Evolutionary conservation across 2,797 vertebrate genomes (phyloP), one percentile per base, ranked within the genome.

Genomic region (Phyllotis vaccarum): DNA sequence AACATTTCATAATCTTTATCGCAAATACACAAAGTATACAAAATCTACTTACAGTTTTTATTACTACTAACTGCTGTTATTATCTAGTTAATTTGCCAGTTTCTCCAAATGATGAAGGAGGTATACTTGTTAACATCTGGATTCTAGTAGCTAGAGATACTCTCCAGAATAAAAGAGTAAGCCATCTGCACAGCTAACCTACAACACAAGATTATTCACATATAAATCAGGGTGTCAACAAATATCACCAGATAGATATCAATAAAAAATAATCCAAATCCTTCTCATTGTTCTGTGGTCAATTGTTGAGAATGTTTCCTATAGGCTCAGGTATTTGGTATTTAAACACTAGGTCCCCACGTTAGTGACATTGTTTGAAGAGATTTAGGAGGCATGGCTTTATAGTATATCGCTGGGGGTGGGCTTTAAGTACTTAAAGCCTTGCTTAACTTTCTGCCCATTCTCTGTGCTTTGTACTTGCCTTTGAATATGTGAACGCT

Each of bases 1-100:
- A 96, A 89, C 66, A 27, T 80, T 93, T 85, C 6, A 56, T 89
- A 81, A 89, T 31, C 46, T 83, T 83, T 75, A 92, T 95, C 96
- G 85, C 72, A 89, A 96, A 95, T 68, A 90, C 56, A 0, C 6
- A 12, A 94, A 96, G 86, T 93, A 91, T 82, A 31, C 62, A 74
- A 58, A 95, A 68, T 24, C 29, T 85, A n/a, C 87, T 46, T 75
- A 83, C 46, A n/a, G 7, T 85, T 89, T 13, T 88, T 52, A 78
- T 14, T 54, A 64, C 49, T 89, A 85, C 60, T 93, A 72, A 79
- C 52, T 62, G 3, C 29, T 80, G 88, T 0, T 70, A 82, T 94
- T 87, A 85, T 60, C 46, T 49, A 78, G 31, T 91, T 29, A 93
- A 24, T 85, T 21, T 79, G 83, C 91, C 16, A 2, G 9, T 37